Conservation (phyloP, 2,113 vertebrate species). For the Syngnathus scovelli region DNA sequence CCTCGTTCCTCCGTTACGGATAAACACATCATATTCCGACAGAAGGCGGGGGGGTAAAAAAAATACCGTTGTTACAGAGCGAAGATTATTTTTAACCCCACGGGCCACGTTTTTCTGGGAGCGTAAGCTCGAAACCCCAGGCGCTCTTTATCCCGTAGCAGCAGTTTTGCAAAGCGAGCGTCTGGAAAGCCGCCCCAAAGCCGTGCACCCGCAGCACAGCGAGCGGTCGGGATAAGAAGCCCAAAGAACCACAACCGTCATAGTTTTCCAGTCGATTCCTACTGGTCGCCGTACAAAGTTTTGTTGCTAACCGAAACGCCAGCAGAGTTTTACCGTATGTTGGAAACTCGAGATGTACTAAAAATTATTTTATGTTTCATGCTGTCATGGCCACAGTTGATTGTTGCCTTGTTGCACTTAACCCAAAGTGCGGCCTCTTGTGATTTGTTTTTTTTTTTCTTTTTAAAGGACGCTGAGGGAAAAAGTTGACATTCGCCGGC, state of each 20-base stretch:
- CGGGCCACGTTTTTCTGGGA: not conserved
- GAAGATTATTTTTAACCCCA: conserved; percentile 1
- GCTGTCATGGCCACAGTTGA: conserved; percentile 6
- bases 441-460: conserved; percentile 41
- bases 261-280: no score
- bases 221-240: not conserved
- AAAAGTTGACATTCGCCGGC: conserved; percentile 21
- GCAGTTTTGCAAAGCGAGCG: conserved; percentile 1
- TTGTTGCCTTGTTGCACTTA: conserved; percentile 38
- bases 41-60: not conserved
- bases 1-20: conserved; percentile 51
- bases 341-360: no score
- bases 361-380: no score
- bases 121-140: not conserved
- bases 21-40: conserved; percentile 6
- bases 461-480: conserved; percentile 9
- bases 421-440: conserved; percentile 30
- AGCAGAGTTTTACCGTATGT: no score
- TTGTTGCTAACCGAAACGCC: no score
- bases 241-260: not conserved
- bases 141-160: not conserved
- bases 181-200: not conserved
- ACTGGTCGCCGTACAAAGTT: no score
- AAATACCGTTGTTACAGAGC: no score
- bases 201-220: conserved; percentile 7